phyloP scores from a whole-genome alignment of 1,140 invertebrate genomes.

The Cydia splendana region DNA sequence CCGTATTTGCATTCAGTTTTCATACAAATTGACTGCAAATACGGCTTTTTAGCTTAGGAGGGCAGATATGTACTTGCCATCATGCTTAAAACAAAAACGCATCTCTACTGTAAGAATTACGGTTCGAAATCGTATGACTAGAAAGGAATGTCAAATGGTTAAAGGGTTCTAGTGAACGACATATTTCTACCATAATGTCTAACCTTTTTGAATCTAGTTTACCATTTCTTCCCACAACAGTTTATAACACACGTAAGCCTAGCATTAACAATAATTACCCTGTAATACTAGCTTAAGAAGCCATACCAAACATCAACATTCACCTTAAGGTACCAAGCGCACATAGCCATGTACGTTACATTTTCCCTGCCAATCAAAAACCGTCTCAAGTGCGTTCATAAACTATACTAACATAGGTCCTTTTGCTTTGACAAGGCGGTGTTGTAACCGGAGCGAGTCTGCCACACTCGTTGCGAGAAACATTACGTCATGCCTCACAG shows the following conservation, averaged over 20 bases:
- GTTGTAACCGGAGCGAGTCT: conserved; percentile 25
- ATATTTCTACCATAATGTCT: neutral
- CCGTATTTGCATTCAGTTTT: too few relatives aligned
- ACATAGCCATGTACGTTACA: conserved; percentile 19
- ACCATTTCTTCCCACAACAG: neutral
- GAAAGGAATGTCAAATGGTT: too few relatives aligned
- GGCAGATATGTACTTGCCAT: too few relatives aligned
- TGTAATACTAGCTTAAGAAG: conserved; percentile 15
- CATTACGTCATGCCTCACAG: conserved; percentile 36
- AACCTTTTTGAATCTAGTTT: neutral
- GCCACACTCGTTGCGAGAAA: conserved; percentile 28
- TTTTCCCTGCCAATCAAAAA: neutral
- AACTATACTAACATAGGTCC: neutral
- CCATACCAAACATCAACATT: conserved; percentile 24
- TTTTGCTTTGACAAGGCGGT: neutral
- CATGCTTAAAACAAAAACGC: too few relatives aligned
- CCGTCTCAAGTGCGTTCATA: neutral
- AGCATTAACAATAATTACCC: conserved; percentile 31
- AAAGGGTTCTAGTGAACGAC: too few relatives aligned
- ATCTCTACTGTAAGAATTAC: too few relatives aligned
- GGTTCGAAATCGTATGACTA: too few relatives aligned
- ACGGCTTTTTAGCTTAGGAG: too few relatives aligned
- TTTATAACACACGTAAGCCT: conserved; percentile 30
- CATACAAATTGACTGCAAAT: too few relatives aligned
- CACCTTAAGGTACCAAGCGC: conserved; percentile 24